Conservation (phyloP, 2,888 invertebrate species). For the Asteroscopus sphinx region DNA sequence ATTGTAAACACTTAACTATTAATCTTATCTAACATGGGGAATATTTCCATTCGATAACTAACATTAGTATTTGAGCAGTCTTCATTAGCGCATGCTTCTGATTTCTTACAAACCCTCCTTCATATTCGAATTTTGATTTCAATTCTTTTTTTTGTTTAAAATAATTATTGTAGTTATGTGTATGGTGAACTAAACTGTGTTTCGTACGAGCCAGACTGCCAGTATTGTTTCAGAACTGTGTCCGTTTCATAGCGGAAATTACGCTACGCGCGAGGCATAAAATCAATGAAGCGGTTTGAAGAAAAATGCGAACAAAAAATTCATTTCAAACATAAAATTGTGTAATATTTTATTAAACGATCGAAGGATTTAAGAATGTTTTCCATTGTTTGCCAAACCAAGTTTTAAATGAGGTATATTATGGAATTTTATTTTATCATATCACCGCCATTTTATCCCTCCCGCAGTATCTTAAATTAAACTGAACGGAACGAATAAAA, state of each 20-base stretch:
- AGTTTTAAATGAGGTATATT: not conserved
- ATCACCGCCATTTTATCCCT: slow-evolving; percentile 24
- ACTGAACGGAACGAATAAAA: slow-evolving; percentile 30
- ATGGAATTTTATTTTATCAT: slow-evolving; percentile 12
- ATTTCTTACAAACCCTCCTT: slow-evolving; percentile 9
- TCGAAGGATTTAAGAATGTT: not conserved
- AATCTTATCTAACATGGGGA: slow-evolving; percentile 55
- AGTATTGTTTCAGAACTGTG: slow-evolving; percentile 20
- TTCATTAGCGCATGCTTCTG: slow-evolving; percentile 13
- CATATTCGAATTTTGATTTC: not conserved
- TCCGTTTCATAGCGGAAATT: slow-evolving; percentile 4
- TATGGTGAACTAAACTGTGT: not conserved
- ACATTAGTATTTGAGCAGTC: slow-evolving; percentile 26
- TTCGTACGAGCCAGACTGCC: not conserved
- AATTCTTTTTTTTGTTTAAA: not conserved
- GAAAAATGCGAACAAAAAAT: slow-evolving; percentile 1
- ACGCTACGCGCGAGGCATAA: slow-evolving; percentile 10
- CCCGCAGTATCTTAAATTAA: slow-evolving; percentile 38
- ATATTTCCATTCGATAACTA: slow-evolving; percentile 57
- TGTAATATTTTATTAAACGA: not conserved
- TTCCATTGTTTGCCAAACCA: not conserved
- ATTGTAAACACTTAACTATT: slow-evolving; percentile 36
- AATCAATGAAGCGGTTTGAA: not conserved
- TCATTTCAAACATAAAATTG: not conserved
- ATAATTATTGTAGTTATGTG: not conserved